These are phyloP conservation scores for Onthophagus sagittarius DNA, from an alignment of 2,888 invertebrate species.

Conservation along the genomic window DNA sequence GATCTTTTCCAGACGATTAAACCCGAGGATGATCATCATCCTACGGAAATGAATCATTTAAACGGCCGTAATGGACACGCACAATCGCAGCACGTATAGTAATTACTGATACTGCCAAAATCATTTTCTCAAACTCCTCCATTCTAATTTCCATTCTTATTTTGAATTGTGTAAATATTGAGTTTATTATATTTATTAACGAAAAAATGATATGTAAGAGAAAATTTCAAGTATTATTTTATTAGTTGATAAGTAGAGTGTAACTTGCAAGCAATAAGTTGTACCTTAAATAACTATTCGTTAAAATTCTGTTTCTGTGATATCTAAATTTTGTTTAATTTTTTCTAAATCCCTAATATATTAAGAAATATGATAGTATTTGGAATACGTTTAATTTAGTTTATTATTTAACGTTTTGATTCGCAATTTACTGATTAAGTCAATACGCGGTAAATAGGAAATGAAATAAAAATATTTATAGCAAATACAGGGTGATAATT, in stretches of 20 bases:
- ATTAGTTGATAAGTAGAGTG: background rate
- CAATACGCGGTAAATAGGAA: background rate
- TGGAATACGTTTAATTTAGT: background rate
- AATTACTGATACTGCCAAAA: background rate
- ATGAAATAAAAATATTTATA: background rate
- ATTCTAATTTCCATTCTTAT: conserved; percentile 1
- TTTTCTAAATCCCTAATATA: background rate
- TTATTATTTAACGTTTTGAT: background rate
- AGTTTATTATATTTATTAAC: conserved; percentile 3
- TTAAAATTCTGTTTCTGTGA: background rate
- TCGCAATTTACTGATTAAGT: background rate
- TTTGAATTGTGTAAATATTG: conserved; percentile 3
- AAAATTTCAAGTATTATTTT: conserved; percentile 11
- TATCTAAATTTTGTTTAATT: background rate
- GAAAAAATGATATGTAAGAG: background rate
- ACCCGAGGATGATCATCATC: background rate
- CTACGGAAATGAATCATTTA: conserved; percentile 21
- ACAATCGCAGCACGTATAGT: conserved; percentile 19
- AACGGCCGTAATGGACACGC: conserved; percentile 16
- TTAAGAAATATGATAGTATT: background rate
- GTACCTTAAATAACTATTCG: background rate
- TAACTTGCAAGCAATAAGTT: background rate
- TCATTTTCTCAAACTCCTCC: too few relatives aligned
- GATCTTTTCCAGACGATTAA: conserved; percentile 14
- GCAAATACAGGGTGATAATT: background rate